These are phyloP conservation scores for Cyrtorhinus lividipennis DNA, from an alignment of 1,140 invertebrate genomes.

Conservation along the genomic window DNA sequence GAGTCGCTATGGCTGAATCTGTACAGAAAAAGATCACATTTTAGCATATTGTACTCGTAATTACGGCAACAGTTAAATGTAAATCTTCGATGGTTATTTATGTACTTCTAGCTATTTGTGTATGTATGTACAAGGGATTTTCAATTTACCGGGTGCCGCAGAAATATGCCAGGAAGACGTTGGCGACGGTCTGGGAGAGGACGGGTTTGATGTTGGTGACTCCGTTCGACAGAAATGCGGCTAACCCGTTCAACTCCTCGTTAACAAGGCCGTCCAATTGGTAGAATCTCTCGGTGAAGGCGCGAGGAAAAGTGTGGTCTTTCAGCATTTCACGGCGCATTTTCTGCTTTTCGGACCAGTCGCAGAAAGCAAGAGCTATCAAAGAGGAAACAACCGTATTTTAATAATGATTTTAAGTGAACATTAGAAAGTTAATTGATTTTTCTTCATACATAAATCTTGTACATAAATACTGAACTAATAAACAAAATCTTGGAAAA, in stretches of 20 bases:
- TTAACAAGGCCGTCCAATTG: constrained; percentile 46
- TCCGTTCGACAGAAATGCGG: constrained; percentile 33
- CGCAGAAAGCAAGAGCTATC: constrained; percentile 68
- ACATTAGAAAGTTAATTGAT: background rate
- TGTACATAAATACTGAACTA: background rate
- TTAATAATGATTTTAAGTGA: too few species aligned
- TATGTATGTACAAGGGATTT: too few species aligned
- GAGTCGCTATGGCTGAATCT: constrained; percentile 50
- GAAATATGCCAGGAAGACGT: constrained; percentile 49
- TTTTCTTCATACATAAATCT: background rate
- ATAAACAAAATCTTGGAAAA: too few species aligned
- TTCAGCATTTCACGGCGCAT: constrained; percentile 49
- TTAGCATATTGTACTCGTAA: too few species aligned
- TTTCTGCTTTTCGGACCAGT: constrained; percentile 71
- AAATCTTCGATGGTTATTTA: too few species aligned
- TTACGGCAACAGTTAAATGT: too few species aligned
- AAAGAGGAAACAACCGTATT: constrained; percentile 30
- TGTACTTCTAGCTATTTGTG: too few species aligned
- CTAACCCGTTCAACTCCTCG: constrained; percentile 41
- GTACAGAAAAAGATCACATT: too few species aligned
- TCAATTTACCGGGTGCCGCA: too few species aligned
- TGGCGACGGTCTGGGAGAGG: constrained; percentile 34
- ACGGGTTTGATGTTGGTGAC: constrained; percentile 25
- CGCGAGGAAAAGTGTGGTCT: constrained; percentile 54
- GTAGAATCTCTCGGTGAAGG: constrained; percentile 50